A percentile compares a stretch with the other conserved stretches of the same genome.
These are phyloP conservation scores for Lithophane socia DNA, from an alignment of 2,888 invertebrate genomes.

Conservation along the genomic window DNA sequence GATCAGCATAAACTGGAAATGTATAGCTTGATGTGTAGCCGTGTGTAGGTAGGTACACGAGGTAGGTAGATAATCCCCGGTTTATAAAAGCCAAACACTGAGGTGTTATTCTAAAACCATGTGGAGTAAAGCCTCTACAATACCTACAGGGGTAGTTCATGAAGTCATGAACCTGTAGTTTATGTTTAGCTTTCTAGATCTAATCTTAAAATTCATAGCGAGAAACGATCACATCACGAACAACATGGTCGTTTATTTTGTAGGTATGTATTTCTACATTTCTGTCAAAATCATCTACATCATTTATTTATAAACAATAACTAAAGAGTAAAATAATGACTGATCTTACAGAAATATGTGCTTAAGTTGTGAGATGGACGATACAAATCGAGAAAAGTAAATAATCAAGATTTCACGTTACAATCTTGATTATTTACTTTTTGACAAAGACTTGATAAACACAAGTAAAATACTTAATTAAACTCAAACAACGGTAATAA, in stretches of 20 bases:
- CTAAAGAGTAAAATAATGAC: neutral
- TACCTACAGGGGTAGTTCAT: neutral
- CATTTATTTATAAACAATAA: neutral
- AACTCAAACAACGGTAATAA: conserved; percentile 69
- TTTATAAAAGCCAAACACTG: neutral
- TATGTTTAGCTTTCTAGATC: neutral
- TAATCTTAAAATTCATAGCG: neutral
- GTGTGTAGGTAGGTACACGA: too few relatives aligned
- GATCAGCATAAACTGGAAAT: too few relatives aligned
- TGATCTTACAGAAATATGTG: neutral
- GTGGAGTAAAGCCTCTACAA: too few relatives aligned
- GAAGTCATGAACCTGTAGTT: neutral
- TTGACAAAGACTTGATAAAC: conserved; percentile 47
- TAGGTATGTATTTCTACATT: neutral
- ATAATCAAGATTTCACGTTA: too few relatives aligned
- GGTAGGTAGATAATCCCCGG: too few relatives aligned
- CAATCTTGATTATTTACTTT: conserved; percentile 29
- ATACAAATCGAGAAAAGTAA: too few relatives aligned
- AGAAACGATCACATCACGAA: neutral
- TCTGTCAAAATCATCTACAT: neutral
- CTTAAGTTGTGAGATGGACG: neutral
- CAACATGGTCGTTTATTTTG: neutral
- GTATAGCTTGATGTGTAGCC: too few relatives aligned
- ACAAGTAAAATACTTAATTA: conserved; percentile 62
- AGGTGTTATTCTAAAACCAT: too few relatives aligned